Base-by-base conservation (phyloP, 2,113 vertebrate species). In the Carlito syrichta region DNA sequence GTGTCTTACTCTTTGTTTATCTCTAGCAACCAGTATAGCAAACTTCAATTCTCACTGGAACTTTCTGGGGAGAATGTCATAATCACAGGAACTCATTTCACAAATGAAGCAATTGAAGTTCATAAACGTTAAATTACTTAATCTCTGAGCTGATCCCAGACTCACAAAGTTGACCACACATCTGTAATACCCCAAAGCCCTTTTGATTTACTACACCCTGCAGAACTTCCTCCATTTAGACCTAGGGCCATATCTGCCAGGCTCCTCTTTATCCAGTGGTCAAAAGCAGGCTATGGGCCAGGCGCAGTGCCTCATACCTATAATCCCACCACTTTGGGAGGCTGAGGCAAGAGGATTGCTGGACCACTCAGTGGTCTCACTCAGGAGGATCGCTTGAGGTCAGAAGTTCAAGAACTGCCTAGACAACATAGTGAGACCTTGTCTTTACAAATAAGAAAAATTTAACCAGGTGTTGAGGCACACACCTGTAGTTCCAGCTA, bases 111-210 rank as follows among this genome's bases (percentile, higher is more conserved):
- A 84, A 71, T 9, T 43, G 83, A 89, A 17, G 52, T 54, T 69
- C 71, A 93, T 69, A 89, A 89, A 77, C 84, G 63, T 73, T 38
- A 92, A 48, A 27, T n/a, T 83, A 89, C n/a, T 93, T 52, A 58
- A 77, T 43, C 11, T 83, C 32, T 13, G 54, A 76, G 66, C 6
- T 66, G 30, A 60, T 38, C 30, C n/a, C 78, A 52, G 27, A 27
- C 50, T 6, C 25, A 52, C 84, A 89, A 79, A 48, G 66, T 54
- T 73, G 89, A 74, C 58, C 54, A 56, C n/a, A 19, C 27, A 54
- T 86, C 62, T 79, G 14, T 73, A n/a, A 69, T 16, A 58, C 16
- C 8, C 17, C 27, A 52, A 83, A 89, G 77, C 43, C 52, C 43
- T 68, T 86, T 73, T 38, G 11, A 38, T 74, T 54, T 73, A 25